These are phyloP conservation scores for Nannoperca obscura DNA, from an alignment of 2,797 vertebrate species.

Conservation along the genomic window DNA sequence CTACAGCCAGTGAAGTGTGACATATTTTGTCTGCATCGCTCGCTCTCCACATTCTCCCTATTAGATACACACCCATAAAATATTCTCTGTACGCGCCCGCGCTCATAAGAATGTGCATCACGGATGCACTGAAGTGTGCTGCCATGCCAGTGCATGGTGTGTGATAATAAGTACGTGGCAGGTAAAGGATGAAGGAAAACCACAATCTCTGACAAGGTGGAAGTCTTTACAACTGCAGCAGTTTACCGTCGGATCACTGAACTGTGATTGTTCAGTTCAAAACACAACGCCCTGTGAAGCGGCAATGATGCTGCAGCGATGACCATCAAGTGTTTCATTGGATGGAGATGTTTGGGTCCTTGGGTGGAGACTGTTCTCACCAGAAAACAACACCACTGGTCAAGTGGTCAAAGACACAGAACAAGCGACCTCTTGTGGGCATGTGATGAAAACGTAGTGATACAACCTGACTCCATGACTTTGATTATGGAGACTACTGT, in stretches of 20 bases:
- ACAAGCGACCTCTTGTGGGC: neutral
- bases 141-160: neutral
- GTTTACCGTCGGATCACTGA: conserved; percentile 12
- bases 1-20: conserved; percentile 41
- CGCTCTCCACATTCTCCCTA: conserved; percentile 19
- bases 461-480: too few species aligned
- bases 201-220: conserved; percentile 1
- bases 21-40: conserved; percentile 14
- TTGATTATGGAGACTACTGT: too few species aligned
- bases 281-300: neutral
- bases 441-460: neutral
- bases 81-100: neutral
- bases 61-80: conserved; percentile 20
- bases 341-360: neutral
- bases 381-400: neutral
- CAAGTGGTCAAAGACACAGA: neutral
- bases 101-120: conserved; percentile 18
- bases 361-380: neutral
- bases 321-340: neutral
- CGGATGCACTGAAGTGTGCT: conserved; percentile 12
- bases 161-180: conserved; percentile 2
- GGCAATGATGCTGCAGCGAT: neutral
- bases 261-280: neutral
- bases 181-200: conserved; percentile 3
- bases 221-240: neutral